These are phyloP conservation scores for Lithophane semibrunnea DNA, from an alignment of 2,888 invertebrate species.

Conservation along the genomic window DNA sequence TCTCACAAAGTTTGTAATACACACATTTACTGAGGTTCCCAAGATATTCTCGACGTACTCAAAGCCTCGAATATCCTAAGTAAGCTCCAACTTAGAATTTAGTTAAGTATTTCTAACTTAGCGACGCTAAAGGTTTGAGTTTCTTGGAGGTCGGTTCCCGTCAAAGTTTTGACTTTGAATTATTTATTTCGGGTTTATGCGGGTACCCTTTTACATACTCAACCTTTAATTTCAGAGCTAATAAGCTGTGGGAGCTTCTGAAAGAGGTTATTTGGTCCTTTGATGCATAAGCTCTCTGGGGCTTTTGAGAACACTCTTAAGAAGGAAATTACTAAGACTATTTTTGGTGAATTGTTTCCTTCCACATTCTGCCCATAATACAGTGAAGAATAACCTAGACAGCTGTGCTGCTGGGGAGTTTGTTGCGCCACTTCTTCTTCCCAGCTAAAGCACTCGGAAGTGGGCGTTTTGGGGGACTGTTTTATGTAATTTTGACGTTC, in stretches of 20 bases:
- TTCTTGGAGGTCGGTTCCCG: slow-evolving; percentile 31
- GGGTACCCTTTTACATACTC: slow-evolving; percentile 45
- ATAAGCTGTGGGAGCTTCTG: background rate
- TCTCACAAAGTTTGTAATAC: slow-evolving; percentile 17
- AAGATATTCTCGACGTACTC: slow-evolving; percentile 28
- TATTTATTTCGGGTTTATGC: slow-evolving; percentile 59
- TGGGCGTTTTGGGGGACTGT: too few relatives aligned
- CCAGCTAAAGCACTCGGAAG: too few relatives aligned
- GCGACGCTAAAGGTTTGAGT: slow-evolving; percentile 44
- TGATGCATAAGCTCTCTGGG: background rate
- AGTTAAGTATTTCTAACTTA: slow-evolving; percentile 57
- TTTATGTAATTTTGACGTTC: too few relatives aligned
- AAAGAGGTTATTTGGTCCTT: background rate
- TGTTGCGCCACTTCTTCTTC: too few relatives aligned
- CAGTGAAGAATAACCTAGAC: background rate
- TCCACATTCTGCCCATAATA: background rate
- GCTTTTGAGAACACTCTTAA: background rate
- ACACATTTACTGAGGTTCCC: slow-evolving; percentile 1
- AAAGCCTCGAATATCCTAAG: slow-evolving; percentile 47
- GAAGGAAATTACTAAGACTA: background rate
- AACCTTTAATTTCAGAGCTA: slow-evolving; percentile 44
- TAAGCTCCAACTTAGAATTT: slow-evolving; percentile 58
- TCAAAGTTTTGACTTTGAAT: slow-evolving; percentile 60
- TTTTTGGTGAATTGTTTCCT: background rate
- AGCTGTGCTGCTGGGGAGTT: too few relatives aligned